Conservation (phyloP, 2,113 vertebrate genomes). For the Bucco capensis region DNA sequence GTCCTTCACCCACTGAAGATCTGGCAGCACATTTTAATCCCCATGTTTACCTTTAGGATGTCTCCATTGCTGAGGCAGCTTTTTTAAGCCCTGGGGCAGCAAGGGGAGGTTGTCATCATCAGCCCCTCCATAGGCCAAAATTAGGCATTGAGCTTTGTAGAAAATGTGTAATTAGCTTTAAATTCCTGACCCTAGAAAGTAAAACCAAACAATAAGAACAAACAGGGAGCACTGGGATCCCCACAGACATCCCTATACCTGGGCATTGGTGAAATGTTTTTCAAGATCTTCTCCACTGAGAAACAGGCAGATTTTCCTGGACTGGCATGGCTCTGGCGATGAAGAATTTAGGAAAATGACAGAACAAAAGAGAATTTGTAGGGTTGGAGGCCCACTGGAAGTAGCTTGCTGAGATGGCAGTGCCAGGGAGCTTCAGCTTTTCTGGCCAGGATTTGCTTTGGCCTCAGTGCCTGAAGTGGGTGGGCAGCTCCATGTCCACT, state of each 20-base stretch:
- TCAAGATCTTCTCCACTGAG: neutral
- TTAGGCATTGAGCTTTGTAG: neutral
- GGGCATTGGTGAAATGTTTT: neutral
- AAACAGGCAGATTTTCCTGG: neutral
- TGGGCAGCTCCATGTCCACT: neutral
- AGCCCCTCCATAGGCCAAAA: fast-evolving
- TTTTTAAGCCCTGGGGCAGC: neutral
- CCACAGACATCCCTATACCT: neutral
- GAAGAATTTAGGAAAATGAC: neutral
- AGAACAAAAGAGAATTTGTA: neutral
- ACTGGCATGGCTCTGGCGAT: neutral
- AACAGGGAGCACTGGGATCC: neutral
- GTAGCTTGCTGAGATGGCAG: neutral
- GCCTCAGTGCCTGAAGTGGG: neutral
- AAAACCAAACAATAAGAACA: neutral
- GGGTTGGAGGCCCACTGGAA: neutral
- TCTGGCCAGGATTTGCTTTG: neutral
- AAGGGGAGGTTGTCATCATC: neutral
- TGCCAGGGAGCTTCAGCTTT: neutral
- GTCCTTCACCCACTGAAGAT: neutral
- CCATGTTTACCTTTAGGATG: neutral
- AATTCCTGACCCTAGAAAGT: neutral
- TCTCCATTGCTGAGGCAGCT: neutral
- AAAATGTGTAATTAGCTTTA: neutral
- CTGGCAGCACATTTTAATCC: neutral